These are phyloP conservation scores for Galaxea fascicularis DNA, from an alignment of 92 coral and sea anemone species.

Conservation along the genomic window DNA sequence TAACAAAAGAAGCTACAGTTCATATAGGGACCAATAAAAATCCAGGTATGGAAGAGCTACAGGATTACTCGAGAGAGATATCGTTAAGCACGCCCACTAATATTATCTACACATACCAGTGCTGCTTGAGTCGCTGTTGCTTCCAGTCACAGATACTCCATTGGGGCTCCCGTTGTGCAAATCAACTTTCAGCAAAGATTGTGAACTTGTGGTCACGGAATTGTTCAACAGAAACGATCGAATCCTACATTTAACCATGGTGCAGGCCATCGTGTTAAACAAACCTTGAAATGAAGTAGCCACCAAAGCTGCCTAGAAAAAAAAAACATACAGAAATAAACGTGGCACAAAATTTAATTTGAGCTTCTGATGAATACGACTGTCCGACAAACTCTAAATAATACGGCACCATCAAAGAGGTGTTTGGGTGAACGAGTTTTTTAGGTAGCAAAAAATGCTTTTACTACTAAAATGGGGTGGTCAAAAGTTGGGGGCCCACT, in stretches of 20 bases:
- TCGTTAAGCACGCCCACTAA: not conserved
- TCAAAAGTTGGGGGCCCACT: too few relatives aligned
- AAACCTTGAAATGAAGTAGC: not conserved
- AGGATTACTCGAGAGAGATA: too few relatives aligned
- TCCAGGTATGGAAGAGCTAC: too few relatives aligned
- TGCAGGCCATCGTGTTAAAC: not conserved
- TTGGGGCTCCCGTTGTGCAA: conserved; percentile 1
- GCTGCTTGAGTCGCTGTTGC: not conserved
- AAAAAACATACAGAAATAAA: not conserved
- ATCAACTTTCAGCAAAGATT: conserved; percentile 1
- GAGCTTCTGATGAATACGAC: not conserved
- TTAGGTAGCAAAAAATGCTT: too few relatives aligned
- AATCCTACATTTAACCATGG: conserved; percentile 9
- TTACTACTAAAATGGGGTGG: too few relatives aligned
- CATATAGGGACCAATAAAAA: too few relatives aligned
- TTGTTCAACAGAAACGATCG: conserved; percentile 18
- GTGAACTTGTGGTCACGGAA: not conserved
- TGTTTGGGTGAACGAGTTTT: too few relatives aligned
- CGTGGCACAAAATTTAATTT: not conserved
- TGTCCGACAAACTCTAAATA: too few relatives aligned
- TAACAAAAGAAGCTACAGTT: too few relatives aligned
- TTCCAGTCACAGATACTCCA: conserved; percentile 38
- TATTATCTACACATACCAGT: not conserved
- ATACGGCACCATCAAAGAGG: not conserved
- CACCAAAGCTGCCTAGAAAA: conserved; percentile 9